Evolutionary conservation across 2,888 invertebrate genomes (phyloP).

Genomic region (Melitaea athalia): DNA sequence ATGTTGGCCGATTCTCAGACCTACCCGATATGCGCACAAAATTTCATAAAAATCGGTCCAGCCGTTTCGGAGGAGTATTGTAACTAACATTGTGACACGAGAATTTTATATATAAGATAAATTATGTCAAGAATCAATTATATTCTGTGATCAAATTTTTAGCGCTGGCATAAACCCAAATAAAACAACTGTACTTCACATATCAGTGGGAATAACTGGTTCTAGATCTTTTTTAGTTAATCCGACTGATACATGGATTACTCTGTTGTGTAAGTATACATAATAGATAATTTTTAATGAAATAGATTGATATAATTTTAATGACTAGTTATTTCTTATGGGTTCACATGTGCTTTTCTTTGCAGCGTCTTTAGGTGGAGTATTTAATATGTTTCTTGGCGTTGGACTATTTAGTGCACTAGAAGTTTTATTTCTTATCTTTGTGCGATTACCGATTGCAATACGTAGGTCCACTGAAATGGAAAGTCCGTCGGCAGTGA

Average conservation of each 20-base stretch:
- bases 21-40: no score
- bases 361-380: constrained; percentile 73
- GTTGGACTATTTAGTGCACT: constrained; percentile 71
- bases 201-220: constrained; percentile 51
- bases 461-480: constrained; percentile 40
- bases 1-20: no score
- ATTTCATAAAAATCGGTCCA: no score
- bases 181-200: constrained; percentile 51
- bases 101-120: no score
- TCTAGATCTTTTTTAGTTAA: constrained; percentile 59
- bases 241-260: constrained; percentile 72
- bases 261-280: constrained; percentile 62
- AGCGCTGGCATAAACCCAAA: constrained; percentile 56
- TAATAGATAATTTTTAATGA: neutral
- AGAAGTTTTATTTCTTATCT: constrained; percentile 58
- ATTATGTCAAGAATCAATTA: neutral
- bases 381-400: constrained; percentile 76
- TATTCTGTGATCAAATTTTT: constrained; percentile 1
- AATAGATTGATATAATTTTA: neutral
- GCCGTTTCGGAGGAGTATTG: no score
- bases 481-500: constrained; percentile 8
- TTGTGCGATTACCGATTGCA: constrained; percentile 47
- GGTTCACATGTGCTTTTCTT: constrained; percentile 35
- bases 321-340: neutral
- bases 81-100: no score